Percentiles rank a stretch among this genome's conserved stretches.
phyloP scores from a whole-genome alignment of 2,888 invertebrate species.

The Thymelicus acteon region DNA sequence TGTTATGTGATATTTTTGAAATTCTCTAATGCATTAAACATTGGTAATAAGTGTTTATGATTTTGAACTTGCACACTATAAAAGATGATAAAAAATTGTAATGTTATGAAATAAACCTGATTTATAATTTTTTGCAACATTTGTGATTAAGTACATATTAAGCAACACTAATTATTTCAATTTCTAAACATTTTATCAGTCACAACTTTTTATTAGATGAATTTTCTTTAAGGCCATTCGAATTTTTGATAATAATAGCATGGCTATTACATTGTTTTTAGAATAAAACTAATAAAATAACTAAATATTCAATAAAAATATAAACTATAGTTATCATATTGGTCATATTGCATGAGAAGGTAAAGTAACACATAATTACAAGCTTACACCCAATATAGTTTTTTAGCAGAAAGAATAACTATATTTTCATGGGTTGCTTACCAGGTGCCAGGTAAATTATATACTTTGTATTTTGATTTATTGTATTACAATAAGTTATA shows the following conservation, averaged over 20 bases:
- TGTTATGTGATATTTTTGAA: conserved; percentile 69
- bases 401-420: not conserved
- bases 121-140: not conserved
- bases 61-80: conserved; percentile 31
- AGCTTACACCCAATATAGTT: too few relatives aligned
- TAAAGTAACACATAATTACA: too few relatives aligned
- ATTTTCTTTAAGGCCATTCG: not conserved
- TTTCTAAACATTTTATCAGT: not conserved
- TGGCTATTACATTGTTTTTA: not conserved
- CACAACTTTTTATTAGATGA: not conserved
- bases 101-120: not conserved
- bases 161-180: not conserved
- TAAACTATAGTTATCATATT: not conserved
- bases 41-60: conserved; percentile 56
- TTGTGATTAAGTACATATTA: not conserved
- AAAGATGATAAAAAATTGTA: conserved; percentile 5
- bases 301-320: not conserved
- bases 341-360: not conserved
- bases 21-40: conserved; percentile 62
- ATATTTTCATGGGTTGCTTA: not conserved
- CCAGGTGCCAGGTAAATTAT: conserved; percentile 3
- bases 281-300: not conserved
- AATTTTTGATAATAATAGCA: not conserved
- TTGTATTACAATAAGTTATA: conserved; percentile 4
- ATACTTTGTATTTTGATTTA: not conserved